Conservation (phyloP, 2,888 invertebrate genomes). For the Heliconius charithonia region DNA sequence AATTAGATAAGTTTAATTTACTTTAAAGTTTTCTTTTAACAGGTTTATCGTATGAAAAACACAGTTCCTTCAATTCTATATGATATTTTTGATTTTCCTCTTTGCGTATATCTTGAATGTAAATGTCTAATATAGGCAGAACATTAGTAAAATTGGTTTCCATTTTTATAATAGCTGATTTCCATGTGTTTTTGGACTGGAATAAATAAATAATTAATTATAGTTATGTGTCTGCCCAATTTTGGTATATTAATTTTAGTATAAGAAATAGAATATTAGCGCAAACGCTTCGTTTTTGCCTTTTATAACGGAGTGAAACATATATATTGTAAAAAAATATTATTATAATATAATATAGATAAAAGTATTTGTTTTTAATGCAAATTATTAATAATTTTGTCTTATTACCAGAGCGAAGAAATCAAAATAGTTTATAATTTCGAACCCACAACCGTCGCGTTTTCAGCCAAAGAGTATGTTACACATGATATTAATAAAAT, state of each 20-base stretch:
- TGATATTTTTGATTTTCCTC: background rate
- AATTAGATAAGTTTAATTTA: background rate
- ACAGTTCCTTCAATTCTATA: conserved; percentile 4
- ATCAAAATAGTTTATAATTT: background rate
- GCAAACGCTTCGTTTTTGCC: too few species aligned
- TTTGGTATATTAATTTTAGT: too few species aligned
- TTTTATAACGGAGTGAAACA: too few species aligned
- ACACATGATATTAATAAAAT: background rate
- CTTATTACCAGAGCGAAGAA: background rate
- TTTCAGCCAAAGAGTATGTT: too few species aligned
- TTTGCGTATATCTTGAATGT: conserved; percentile 1
- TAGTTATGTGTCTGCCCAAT: too few species aligned
- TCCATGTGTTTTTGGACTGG: background rate
- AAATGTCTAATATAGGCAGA: conserved; percentile 6
- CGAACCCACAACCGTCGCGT: background rate
- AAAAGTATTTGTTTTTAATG: too few species aligned
- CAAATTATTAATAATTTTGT: background rate
- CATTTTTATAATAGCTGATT: conserved; percentile 9
- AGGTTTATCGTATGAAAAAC: conserved; percentile 7
- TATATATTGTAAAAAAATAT: too few species aligned
- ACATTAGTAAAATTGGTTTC: conserved; percentile 3
- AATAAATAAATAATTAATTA: background rate
- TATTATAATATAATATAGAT: too few species aligned
- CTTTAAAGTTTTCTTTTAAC: background rate
- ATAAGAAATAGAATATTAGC: too few species aligned